Conservation (phyloP, 2,888 invertebrate genomes). For the Drepanosiphum platanoidis region DNA sequence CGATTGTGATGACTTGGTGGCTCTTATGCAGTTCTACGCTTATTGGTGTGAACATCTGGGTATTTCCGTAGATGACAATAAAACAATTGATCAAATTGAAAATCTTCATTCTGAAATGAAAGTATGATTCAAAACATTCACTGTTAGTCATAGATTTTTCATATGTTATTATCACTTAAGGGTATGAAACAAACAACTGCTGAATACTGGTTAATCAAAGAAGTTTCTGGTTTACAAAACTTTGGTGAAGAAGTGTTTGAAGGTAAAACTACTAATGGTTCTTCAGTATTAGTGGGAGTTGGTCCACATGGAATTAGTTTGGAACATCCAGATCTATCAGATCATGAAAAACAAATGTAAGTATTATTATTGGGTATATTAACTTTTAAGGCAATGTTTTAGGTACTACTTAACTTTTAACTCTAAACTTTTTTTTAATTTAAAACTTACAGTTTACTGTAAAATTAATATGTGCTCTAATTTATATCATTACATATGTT, state of each 20-base stretch:
- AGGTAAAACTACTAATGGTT: conserved; percentile 71
- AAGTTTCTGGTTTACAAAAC: conserved; percentile 80
- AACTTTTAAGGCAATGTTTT: not conserved
- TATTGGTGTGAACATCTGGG: conserved; percentile 74
- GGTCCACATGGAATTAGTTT: conserved; percentile 86
- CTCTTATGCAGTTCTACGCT: conserved; percentile 73
- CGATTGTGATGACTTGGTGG: conserved; percentile 74
- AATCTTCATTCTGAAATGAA: conserved; percentile 68
- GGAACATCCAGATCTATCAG: conserved; percentile 67
- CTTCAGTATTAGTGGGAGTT: conserved; percentile 73
- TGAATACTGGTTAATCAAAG: conserved; percentile 84
- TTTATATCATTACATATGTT: not conserved
- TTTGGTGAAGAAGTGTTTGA: conserved; percentile 88
- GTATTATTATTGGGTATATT: not conserved
- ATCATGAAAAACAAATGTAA: conserved; percentile 60
- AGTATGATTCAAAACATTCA: conserved; percentile 64
- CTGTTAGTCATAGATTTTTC: not conserved
- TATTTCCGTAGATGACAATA: conserved; percentile 64
- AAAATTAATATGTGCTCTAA: not conserved
- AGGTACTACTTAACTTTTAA: not conserved
- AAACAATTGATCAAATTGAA: conserved; percentile 35
- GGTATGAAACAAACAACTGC: conserved; percentile 81
- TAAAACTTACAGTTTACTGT: not conserved
- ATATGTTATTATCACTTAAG: conserved; percentile 65
- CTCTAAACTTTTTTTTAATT: not conserved